These are phyloP conservation scores for Epizoanthus ramosus DNA, from an alignment of 92 coral and sea anemone genomes.

Conservation along the genomic window DNA sequence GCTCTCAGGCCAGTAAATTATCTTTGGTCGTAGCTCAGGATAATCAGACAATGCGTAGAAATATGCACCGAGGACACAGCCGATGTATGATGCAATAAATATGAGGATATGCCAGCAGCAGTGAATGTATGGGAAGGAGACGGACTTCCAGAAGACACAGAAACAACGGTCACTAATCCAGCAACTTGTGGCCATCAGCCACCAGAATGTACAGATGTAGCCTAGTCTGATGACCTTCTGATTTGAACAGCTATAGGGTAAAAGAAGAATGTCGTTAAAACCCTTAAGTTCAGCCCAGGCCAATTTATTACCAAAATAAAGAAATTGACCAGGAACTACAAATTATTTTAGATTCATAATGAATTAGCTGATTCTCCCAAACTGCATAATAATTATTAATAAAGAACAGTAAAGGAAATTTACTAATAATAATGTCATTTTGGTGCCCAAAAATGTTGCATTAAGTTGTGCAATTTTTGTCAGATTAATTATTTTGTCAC, in stretches of 20 bases:
- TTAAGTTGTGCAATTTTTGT: too few relatives aligned
- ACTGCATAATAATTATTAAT: too few relatives aligned
- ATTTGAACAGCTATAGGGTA: slow-evolving; percentile 56
- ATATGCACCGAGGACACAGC: slow-evolving; percentile 89
- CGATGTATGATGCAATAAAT: slow-evolving; percentile 88
- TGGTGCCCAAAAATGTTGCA: too few relatives aligned
- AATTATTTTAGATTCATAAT: too few relatives aligned
- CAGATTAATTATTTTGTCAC: too few relatives aligned
- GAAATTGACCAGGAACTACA: too few relatives aligned
- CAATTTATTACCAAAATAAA: too few relatives aligned
- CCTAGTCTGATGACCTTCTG: slow-evolving; percentile 73
- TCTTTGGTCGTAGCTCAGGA: slow-evolving; percentile 74
- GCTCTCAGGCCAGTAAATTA: slow-evolving; percentile 84
- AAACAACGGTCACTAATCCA: slow-evolving; percentile 92
- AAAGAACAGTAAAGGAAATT: too few relatives aligned
- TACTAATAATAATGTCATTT: too few relatives aligned
- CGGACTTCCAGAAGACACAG: slow-evolving; percentile 86
- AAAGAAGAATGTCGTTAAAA: not conserved
- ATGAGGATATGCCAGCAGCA: slow-evolving; percentile 97
- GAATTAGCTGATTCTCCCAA: too few relatives aligned
- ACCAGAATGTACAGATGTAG: slow-evolving; percentile 77
- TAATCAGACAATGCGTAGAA: slow-evolving; percentile 81
- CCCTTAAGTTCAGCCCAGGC: too few relatives aligned
- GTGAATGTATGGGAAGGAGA: slow-evolving; percentile 91
- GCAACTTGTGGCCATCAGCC: slow-evolving; percentile 75